phyloP scores from a whole-genome alignment of 2,888 invertebrate genomes.

The Clunio marinus region DNA sequence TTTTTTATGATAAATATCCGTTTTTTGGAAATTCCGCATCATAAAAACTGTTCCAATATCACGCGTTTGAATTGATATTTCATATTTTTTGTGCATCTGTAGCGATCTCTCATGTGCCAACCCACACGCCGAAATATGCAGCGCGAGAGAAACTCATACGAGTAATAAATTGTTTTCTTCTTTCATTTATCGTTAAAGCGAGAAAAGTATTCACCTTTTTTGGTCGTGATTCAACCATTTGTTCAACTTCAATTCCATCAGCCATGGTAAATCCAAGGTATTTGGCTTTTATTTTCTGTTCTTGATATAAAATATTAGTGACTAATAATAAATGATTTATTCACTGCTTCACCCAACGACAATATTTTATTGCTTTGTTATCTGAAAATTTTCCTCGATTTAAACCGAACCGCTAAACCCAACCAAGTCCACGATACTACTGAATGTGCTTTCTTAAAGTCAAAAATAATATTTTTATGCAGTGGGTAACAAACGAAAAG shows the following conservation, averaged over 20 bases:
- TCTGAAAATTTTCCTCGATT: not conserved
- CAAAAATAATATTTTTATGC: conserved; percentile 8
- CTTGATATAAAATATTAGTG: not conserved
- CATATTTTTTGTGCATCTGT: too few relatives aligned
- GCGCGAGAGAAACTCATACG: not conserved
- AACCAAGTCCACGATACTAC: conserved; percentile 22
- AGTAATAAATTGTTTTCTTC: not conserved
- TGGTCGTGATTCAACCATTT: conserved; percentile 36
- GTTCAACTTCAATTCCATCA: conserved; percentile 35
- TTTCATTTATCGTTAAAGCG: too few relatives aligned
- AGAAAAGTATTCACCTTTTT: conserved; percentile 34
- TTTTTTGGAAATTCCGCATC: too few relatives aligned
- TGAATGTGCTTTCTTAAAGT: conserved; percentile 8
- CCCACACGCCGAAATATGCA: not conserved
- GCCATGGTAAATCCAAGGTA: conserved; percentile 31
- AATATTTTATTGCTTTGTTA: not conserved
- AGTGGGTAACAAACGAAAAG: not conserved
- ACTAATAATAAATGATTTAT: conserved; percentile 3
- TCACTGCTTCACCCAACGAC: not conserved
- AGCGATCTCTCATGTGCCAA: too few relatives aligned
- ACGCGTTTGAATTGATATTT: too few relatives aligned
- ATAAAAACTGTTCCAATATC: too few relatives aligned
- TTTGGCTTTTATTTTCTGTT: not conserved
- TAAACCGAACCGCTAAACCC: not conserved
- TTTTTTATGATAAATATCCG: too few relatives aligned